Evolutionary conservation across 2,888 invertebrate genomes (phyloP).

Genomic region (Altica lythri): DNA sequence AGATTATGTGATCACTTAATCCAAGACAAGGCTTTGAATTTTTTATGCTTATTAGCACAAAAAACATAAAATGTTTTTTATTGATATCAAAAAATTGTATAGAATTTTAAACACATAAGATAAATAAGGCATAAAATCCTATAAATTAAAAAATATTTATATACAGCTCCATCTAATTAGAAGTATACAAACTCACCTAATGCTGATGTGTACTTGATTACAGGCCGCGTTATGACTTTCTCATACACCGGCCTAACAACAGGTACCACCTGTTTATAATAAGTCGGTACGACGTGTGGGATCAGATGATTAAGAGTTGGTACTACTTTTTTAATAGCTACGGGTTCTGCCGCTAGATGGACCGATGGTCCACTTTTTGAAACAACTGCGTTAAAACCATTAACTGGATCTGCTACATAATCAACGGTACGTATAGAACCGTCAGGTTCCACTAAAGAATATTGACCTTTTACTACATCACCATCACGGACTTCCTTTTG

Average conservation of each 20-base stretch:
- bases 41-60: too few relatives aligned
- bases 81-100: too few relatives aligned
- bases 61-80: too few relatives aligned
- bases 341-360: slow-evolving; percentile 53
- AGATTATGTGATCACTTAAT: too few relatives aligned
- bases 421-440: slow-evolving; percentile 55
- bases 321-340: slow-evolving; percentile 31
- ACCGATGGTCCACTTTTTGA: slow-evolving; percentile 58
- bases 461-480: slow-evolving; percentile 62
- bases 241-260: slow-evolving; percentile 43
- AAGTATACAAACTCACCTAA: slow-evolving; percentile 40
- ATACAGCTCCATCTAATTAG: slow-evolving; percentile 20
- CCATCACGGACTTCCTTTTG: slow-evolving; percentile 67
- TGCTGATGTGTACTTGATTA: slow-evolving; percentile 38
- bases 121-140: too few relatives aligned
- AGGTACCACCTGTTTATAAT: slow-evolving; percentile 47
- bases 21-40: too few relatives aligned
- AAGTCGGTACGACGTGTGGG: too few relatives aligned
- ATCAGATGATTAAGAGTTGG: slow-evolving; percentile 25
- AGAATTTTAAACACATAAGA: too few relatives aligned
- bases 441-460: slow-evolving; percentile 57
- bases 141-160: too few relatives aligned
- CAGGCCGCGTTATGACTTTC: slow-evolving; percentile 47
- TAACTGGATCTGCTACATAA: slow-evolving; percentile 64
- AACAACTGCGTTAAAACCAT: slow-evolving; percentile 58